Evolutionary conservation across 2,888 invertebrate genomes (phyloP), one percentile per base, ranked within the genome.

Genomic region (Cryptocheilus praepositus): DNA sequence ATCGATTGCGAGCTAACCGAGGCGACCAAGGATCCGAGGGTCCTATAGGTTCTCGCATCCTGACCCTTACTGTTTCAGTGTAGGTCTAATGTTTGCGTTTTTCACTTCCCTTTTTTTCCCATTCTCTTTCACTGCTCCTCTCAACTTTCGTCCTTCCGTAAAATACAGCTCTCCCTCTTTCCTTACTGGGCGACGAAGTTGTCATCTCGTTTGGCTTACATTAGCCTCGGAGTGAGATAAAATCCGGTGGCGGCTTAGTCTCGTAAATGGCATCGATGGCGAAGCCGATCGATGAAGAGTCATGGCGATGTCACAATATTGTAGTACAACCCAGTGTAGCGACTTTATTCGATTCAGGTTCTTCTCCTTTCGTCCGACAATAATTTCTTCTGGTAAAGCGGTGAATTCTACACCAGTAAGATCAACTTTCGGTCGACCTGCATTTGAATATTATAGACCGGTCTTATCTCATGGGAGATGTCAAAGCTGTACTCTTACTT

Each of bases 241-340:
- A 81, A 78, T 79, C 80, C 77, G 56, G 67, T 74, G 71, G 71
- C 70, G 72, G 71, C 69, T 79, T 80, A 82, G 77, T 65, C 72
- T 66, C 65, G 52, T 51, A 72, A 80, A 80, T 79, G 65, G 73
- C 74, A 67, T 60, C 66, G 61, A 61, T 67, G 71, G 72, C 71
- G 45, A 71, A 57, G 71, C 74, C 64, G 64, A 70, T 77, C 71
- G 73, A 74, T 71, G 76, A 63, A 69, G 65, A 49, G n/a, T 49
- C 56, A 16, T 61, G 21, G 8, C 53, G 70, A 51, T 73, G 78
- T 79, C 80, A 79, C 57, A 80, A 79, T 79, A 80, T 79, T 79
- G 59, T 73, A 61, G 22, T 67, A 61, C 56, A 53, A n/a, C 28
- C 22, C 51, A 19, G 25, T 65, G 28, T 59, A 61, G 43, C 21